phyloP scores from a whole-genome alignment of 2,113 vertebrate species.

The Mus pahari region DNA sequence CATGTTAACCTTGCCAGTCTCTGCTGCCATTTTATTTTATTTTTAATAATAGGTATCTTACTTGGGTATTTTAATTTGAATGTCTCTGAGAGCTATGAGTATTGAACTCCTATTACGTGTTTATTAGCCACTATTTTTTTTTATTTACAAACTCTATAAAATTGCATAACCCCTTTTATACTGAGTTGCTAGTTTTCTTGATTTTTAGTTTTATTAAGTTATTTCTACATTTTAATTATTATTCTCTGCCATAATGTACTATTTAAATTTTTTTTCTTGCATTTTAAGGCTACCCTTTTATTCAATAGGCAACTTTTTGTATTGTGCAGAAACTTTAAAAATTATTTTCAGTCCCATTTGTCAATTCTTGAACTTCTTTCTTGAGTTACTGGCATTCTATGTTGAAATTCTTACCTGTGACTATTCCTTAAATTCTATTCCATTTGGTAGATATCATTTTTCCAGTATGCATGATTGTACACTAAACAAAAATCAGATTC shows the following conservation, averaged over 20 bases:
- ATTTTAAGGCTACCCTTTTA: background rate
- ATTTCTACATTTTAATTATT: background rate
- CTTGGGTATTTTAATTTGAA: background rate
- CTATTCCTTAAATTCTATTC: background rate
- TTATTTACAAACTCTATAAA: background rate
- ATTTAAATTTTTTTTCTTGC: background rate
- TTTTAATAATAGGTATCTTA: background rate
- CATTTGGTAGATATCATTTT: background rate
- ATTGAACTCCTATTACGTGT: background rate
- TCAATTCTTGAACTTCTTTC: background rate
- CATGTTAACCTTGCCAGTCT: background rate
- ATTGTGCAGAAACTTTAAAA: background rate
- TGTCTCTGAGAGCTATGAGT: background rate
- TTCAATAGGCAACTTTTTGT: background rate
- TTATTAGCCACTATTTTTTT: background rate
- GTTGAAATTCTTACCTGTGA: background rate
- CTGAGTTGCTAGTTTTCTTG: background rate
- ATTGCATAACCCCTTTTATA: background rate
- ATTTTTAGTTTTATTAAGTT: background rate
- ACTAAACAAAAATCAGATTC: background rate
- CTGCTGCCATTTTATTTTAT: background rate
- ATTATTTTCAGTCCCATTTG: background rate
- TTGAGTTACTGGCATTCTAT: background rate
- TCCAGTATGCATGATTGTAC: background rate
- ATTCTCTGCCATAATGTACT: background rate